Evolutionary conservation across 2,113 vertebrate genomes (phyloP).

Genomic region (Falco punctatus): DNA sequence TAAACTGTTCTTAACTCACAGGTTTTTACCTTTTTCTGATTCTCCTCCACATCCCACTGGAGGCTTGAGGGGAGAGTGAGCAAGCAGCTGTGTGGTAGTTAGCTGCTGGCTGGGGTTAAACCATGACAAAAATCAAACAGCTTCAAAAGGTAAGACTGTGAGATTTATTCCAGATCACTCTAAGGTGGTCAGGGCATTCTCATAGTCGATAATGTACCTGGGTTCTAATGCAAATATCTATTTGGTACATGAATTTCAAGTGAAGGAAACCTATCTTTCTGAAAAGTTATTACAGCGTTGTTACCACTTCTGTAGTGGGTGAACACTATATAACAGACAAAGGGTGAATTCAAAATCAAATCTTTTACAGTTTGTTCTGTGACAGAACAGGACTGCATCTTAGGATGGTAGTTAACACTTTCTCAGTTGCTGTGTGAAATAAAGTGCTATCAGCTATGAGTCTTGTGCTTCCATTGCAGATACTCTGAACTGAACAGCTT

Average conservation of each 20-base stretch:
- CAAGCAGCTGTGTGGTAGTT: too few relatives aligned
- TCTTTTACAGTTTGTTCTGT: not conserved
- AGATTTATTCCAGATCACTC: not conserved
- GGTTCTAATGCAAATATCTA: not conserved
- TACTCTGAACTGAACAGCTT: not conserved
- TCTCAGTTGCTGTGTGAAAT: not conserved
- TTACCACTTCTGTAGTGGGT: not conserved
- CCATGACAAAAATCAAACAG: not conserved
- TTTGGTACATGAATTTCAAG: not conserved
- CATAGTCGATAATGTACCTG: not conserved
- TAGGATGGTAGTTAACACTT: not conserved
- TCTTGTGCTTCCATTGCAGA: not conserved
- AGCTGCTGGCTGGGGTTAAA: too few relatives aligned
- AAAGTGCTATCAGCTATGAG: rapidly evolving
- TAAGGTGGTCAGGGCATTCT: not conserved
- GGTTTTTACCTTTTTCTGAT: too few relatives aligned
- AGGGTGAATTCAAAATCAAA: not conserved
- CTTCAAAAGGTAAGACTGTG: not conserved
- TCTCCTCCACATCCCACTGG: too few relatives aligned
- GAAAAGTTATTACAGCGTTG: not conserved
- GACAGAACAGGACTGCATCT: not conserved
- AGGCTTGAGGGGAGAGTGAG: too few relatives aligned
- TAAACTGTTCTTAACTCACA: too few relatives aligned
- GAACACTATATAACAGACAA: not conserved
- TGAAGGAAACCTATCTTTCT: not conserved